phyloP scores from a whole-genome alignment of 2,113 vertebrate species.

The Hippocampus mohnikei region DNA sequence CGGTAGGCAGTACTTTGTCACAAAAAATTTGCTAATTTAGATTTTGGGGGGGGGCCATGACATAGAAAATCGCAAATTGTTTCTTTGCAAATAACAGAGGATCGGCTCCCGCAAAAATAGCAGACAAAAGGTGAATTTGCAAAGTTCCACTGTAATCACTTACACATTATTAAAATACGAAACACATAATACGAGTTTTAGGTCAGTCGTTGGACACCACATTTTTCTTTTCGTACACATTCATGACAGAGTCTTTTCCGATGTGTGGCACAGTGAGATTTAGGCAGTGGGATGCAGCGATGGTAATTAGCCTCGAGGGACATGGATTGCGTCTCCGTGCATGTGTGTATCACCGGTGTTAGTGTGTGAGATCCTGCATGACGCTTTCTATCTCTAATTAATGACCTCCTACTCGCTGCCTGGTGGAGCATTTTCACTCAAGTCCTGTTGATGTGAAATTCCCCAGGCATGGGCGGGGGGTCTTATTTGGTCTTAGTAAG shows the following conservation, averaged over 20 bases:
- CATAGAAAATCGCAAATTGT: background rate
- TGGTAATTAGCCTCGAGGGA: slow-evolving; percentile 56
- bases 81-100: background rate
- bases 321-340: slow-evolving; percentile 16
- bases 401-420: slow-evolving; percentile 36
- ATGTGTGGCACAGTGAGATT: background rate
- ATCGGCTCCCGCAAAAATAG: background rate
- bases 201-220: background rate
- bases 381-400: slow-evolving; percentile 42
- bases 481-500: slow-evolving; percentile 9
- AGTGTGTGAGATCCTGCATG: background rate
- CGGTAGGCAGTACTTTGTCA: too few species aligned
- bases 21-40: too few species aligned
- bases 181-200: background rate
- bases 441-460: slow-evolving; percentile 22
- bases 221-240: background rate
- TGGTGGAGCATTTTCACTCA: slow-evolving; percentile 18
- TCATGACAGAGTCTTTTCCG: background rate
- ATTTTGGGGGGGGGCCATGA: background rate
- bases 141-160: background rate
- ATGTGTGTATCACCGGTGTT: slow-evolving; percentile 12
- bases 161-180: background rate
- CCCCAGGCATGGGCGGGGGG: slow-evolving; percentile 15
- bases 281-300: slow-evolving; percentile 9
- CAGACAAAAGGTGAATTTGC: background rate